Conservation (phyloP, 1,140 invertebrate genomes). For the Lepidotrigona ventralis region DNA sequence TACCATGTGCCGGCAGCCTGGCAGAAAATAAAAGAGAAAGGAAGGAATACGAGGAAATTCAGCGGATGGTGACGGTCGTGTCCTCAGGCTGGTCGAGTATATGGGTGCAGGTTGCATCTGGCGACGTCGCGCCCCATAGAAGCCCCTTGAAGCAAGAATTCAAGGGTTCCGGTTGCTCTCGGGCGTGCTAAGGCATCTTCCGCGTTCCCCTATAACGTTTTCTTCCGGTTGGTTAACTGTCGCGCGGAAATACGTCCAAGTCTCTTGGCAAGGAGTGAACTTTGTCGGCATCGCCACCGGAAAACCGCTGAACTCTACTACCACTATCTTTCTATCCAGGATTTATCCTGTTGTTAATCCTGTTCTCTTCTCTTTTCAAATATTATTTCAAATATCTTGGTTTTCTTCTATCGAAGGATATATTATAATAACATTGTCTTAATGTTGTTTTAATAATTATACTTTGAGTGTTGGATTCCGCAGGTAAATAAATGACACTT, state of each 20-base stretch:
- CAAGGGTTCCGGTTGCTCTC: conserved; percentile 41
- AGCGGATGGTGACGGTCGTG: conserved; percentile 48
- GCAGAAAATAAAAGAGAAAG: conserved; percentile 21
- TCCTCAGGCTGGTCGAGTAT: conserved; percentile 40
- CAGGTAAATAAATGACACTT: no score
- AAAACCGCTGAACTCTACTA: conserved; percentile 1
- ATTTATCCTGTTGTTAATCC: neutral
- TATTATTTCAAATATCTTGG: conserved; percentile 4
- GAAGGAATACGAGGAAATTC: conserved; percentile 49
- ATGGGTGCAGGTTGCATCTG: conserved; percentile 19
- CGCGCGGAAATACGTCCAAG: conserved; percentile 51
- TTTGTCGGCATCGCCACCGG: conserved; percentile 10
- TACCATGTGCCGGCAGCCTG: neutral
- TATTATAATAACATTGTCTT: no score
- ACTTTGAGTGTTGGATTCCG: no score
- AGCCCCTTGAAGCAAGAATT: conserved; percentile 41
- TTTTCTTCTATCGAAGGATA: neutral
- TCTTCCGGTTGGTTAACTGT: conserved; percentile 55
- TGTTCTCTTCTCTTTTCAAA: neutral
- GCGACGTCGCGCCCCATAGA: conserved; percentile 19
- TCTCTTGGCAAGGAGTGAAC: conserved; percentile 24
- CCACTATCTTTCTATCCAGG: neutral
- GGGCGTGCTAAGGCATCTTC: conserved; percentile 38
- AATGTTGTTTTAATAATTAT: no score
- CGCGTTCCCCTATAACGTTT: conserved; percentile 27